Evolutionary conservation across 2,797 vertebrate species (phyloP).

Genomic region (Sebastes vulpes): DNA sequence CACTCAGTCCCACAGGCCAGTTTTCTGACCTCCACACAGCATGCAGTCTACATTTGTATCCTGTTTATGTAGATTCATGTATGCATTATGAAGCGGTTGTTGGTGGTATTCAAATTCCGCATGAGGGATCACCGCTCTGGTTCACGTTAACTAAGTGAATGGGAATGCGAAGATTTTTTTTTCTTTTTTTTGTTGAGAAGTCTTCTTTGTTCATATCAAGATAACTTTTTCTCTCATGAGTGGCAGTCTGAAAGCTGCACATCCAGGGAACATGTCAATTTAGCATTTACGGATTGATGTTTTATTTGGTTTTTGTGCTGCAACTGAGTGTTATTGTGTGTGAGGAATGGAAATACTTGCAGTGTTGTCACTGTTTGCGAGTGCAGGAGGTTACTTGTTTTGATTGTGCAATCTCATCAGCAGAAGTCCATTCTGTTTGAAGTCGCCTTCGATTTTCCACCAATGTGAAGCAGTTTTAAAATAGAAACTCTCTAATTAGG

Average conservation of each 20-base stretch:
- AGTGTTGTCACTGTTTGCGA: constrained; percentile 52
- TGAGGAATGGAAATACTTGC: constrained; percentile 24
- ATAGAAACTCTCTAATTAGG: constrained; percentile 78
- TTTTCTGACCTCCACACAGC: constrained; percentile 78
- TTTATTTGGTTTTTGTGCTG: constrained; percentile 39
- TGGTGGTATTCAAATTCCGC: constrained; percentile 70
- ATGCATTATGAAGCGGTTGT: constrained; percentile 75
- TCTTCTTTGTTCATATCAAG: constrained; percentile 35
- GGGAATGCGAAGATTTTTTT: neutral
- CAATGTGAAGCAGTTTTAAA: constrained; percentile 62
- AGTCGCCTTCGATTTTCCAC: constrained; percentile 61
- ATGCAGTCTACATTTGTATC: constrained; percentile 64
- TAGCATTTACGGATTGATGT: constrained; percentile 34
- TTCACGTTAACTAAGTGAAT: constrained; percentile 32
- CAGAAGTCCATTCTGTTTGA: constrained; percentile 55
- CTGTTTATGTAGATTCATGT: constrained; percentile 79
- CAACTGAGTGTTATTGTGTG: constrained; percentile 22
- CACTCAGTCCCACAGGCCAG: constrained; percentile 80
- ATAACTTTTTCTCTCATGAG: constrained; percentile 48
- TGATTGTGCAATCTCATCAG: constrained; percentile 62
- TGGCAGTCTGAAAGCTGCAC: constrained; percentile 39
- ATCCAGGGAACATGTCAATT: constrained; percentile 11
- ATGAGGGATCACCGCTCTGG: constrained; percentile 52
- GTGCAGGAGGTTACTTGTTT: constrained; percentile 53
- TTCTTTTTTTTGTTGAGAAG: neutral